phyloP scores from a whole-genome alignment of 2,113 vertebrate genomes.

The Apaloderma vittatum region DNA sequence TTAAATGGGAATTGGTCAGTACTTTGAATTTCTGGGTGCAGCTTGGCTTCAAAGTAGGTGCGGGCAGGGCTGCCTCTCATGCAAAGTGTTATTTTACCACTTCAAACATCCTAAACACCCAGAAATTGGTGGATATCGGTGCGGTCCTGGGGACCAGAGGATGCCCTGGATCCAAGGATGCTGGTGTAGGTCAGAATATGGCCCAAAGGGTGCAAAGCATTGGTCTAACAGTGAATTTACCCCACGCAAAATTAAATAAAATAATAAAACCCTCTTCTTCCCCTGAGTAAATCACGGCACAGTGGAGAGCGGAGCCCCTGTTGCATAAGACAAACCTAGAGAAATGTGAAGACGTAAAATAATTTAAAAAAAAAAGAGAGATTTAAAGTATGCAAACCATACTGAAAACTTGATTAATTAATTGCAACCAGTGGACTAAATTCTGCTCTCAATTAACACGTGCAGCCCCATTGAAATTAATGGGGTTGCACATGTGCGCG shows the following conservation, averaged over 20 bases:
- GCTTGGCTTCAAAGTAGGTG: neutral
- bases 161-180: too few species aligned
- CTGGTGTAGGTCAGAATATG: rapidly evolving
- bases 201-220: neutral
- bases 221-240: neutral
- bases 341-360: neutral
- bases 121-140: rapidly evolving
- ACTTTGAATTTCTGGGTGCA: neutral
- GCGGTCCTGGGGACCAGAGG: rapidly evolving
- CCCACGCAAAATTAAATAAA: rapidly evolving
- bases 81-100: rapidly evolving
- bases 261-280: neutral
- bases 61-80: neutral
- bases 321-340: neutral
- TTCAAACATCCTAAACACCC: neutral
- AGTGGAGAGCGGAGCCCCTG: neutral
- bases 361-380: neutral
- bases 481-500: conserved; percentile 25
- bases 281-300: rapidly evolving
- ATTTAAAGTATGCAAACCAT: conserved; percentile 15
- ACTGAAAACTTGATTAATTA: conserved; percentile 31
- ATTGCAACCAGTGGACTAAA: conserved; percentile 32
- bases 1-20: neutral
- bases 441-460: conserved; percentile 60
- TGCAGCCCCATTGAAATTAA: conserved; percentile 65